Conservation (phyloP, 1,140 invertebrate species). For the Drosophila miranda region DNA sequence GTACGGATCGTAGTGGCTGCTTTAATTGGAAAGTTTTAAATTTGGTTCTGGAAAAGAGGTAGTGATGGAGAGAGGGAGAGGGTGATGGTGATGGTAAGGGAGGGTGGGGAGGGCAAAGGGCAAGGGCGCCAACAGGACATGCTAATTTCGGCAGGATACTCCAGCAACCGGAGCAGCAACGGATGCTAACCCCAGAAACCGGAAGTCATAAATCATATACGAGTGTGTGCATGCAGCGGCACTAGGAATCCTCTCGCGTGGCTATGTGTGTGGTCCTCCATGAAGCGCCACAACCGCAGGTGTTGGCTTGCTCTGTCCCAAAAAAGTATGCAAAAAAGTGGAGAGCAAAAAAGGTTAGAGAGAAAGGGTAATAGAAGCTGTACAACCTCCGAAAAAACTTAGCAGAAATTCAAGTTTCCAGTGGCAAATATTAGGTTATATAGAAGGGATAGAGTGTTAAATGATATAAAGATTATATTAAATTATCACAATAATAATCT, state of each 20-base stretch:
- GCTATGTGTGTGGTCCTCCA: constrained; percentile 12
- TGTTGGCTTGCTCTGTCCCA: constrained; percentile 43
- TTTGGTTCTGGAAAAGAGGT: neutral
- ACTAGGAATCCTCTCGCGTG: constrained; percentile 13
- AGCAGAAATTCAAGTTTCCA: neutral
- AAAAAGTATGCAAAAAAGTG: constrained; percentile 40
- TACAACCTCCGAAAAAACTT: neutral
- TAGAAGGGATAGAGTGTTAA: too few relatives aligned
- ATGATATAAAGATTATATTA: too few relatives aligned
- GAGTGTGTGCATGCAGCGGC: constrained; percentile 31
- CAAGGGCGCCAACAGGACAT: constrained; percentile 13
- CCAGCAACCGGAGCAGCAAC: constrained; percentile 16
- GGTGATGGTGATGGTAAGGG: neutral
- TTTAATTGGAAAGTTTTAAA: constrained; percentile 42
- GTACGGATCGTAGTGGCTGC: constrained; percentile 21
- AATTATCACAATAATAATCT: too few relatives aligned
- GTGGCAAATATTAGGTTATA: too few relatives aligned
- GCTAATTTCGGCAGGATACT: constrained; percentile 25
- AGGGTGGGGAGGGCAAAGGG: neutral
- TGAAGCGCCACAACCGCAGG: constrained; percentile 60
- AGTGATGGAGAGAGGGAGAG: neutral
- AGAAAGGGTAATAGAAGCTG: neutral
- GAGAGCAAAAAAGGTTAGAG: neutral
- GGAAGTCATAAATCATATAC: constrained; percentile 68
- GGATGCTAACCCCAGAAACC: constrained; percentile 42